Base-by-base conservation (phyloP, 2,797 vertebrate species). In the Tamandua tetradactyla region DNA sequence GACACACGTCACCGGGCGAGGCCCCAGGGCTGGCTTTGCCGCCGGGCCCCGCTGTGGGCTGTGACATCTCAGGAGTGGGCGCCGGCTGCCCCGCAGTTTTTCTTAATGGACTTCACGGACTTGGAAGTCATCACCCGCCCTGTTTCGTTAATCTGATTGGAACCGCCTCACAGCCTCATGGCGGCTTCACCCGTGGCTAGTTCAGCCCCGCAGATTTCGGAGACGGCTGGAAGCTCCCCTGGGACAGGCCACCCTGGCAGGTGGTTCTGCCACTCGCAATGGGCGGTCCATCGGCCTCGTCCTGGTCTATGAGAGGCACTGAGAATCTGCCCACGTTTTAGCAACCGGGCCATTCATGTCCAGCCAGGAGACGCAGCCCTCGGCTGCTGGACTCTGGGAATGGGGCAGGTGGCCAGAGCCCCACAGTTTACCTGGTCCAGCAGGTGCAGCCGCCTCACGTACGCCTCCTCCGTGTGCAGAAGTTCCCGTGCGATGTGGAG, bases 401-500 rank as follows among this genome's bases (percentile, higher is more conserved):
- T 66, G 15, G 79, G 55, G n/a, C 71, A 83, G 32, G 10, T 0
- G 17, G 17, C 68, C 7, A 4, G 0, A 40, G 82, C 40, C 9
- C 4, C 1, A 12, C 18, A 6, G 83, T 7, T 95, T 98, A 99
- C 99, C 99, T 99, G 99, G 98, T 99, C 99, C 87, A 99, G 98
- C 94, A 99, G 99, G 98, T 99, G 98, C 66, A 99, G 99, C 96
- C 99, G 98, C 97, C 98, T 99, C 81, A 99, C 99, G 3, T 99
- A 99, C 0, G 99, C 99, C 97, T 99, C 99, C 98, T 99, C 99
- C 0, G 99, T 99, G 64, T 99, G 98, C 96, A 99, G 99, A 61
- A 99, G 99, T 96, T 99, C 99, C 94, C 98, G 99, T 97, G 99
- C 99, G 2, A 99, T 99, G 97, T 99, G 99, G 97, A 99, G 98